Evolutionary conservation across 2,888 invertebrate genomes (phyloP).

Genomic region (Uropetala carovei): DNA sequence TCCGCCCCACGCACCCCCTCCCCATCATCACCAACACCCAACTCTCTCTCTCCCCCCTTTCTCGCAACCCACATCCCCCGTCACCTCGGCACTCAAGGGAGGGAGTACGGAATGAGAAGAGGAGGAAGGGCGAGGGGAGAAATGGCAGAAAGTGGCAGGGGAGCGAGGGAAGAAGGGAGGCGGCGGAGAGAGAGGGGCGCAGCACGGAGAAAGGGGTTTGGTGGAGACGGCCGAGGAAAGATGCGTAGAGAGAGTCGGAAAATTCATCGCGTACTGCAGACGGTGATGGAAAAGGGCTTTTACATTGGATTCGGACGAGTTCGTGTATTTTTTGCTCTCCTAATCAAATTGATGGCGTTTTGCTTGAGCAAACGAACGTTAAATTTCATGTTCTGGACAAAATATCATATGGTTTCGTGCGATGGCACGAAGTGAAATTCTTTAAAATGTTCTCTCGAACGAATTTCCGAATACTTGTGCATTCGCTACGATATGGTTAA

Average conservation of each 20-base stretch:
- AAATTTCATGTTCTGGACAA: background rate
- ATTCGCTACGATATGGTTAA: background rate
- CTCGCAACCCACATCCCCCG: background rate
- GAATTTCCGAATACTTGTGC: background rate
- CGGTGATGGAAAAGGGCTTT: conserved; percentile 53
- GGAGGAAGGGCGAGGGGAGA: background rate
- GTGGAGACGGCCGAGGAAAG: conserved; percentile 53
- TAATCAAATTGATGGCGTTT: conserved; percentile 54
- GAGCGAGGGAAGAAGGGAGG: background rate
- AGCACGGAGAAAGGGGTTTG: conserved; percentile 37
- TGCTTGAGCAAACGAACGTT: background rate
- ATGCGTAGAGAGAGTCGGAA: conserved; percentile 48
- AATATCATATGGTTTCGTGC: background rate
- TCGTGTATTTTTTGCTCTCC: conserved; percentile 32
- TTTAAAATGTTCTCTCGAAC: background rate
- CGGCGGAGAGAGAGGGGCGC: background rate
- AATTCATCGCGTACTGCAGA: conserved; percentile 61
- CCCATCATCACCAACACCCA: background rate
- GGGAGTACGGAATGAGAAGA: background rate
- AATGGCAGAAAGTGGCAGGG: background rate
- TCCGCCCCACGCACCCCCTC: background rate
- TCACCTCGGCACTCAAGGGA: conserved; percentile 1
- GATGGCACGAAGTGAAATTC: background rate
- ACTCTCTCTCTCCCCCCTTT: background rate
- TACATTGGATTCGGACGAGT: conserved; percentile 47